phyloP scores from a whole-genome alignment of 2,797 vertebrate species.

The Leptodactylus fallax region DNA sequence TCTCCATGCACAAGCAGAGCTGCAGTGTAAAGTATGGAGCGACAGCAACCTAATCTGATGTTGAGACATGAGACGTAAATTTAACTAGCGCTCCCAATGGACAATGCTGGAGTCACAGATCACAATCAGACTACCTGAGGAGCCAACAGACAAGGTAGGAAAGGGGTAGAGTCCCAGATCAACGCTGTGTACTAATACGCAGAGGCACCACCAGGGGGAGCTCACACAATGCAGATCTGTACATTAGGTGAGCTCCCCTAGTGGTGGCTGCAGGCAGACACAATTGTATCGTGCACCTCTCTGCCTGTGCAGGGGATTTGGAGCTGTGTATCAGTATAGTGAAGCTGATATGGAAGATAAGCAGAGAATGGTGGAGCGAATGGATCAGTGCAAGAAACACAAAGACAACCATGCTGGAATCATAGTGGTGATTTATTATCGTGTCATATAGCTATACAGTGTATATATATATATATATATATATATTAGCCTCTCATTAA shows the following conservation, averaged over 20 bases:
- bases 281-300: neutral
- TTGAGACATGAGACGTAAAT: neutral
- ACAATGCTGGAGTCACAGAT: neutral
- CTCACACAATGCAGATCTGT: no score
- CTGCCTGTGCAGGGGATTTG: neutral
- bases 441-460: neutral
- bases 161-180: no score
- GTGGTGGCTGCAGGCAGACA: neutral
- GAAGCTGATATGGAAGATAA: neutral
- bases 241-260: neutral
- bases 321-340: neutral
- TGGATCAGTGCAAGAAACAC: neutral
- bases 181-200: no score
- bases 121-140: neutral
- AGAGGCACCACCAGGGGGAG: neutral
- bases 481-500: slow-evolving; percentile 55
- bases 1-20: neutral
- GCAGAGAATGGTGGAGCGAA: neutral
- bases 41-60: no score
- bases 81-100: no score
- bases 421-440: slow-evolving; percentile 20
- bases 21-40: neutral
- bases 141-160: neutral
- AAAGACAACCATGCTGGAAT: neutral
- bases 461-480: slow-evolving; percentile 39